Evolutionary conservation across 2,888 invertebrate species (phyloP), one percentile per base, ranked within the genome.

Genomic region (Tortricodes alternella): DNA sequence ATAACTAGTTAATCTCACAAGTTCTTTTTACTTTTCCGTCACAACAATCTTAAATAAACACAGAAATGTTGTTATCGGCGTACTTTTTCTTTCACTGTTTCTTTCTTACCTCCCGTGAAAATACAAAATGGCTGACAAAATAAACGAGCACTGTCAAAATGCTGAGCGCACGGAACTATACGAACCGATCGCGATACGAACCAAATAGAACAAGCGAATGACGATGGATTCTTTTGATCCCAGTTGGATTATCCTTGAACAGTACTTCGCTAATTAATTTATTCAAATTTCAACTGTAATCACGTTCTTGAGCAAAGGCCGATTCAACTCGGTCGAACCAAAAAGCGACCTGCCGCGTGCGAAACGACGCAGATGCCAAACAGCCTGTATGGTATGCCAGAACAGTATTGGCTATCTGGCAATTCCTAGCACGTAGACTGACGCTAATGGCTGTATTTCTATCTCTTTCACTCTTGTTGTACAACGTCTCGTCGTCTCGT

Each of bases 81-180:
- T 74, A 75, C 70, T 76, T 74, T 76, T 75, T 74, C 77, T 58
- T 50, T 55, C 59, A 58, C 49, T 39, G 41, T 53, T 60, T 62
- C 67, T 73, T 65, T 65, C 62, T 59, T 34, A 18, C 43, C 63
- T 63, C 65, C 63, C 67, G 70, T 65, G 70, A 81, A 83, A 81
- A 83, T 80, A 81, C 87, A 89, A 89, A 81, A 89, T 89, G 89
- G 89, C 89, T 81, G 87, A 73, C 73, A 67, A 74, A 79, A 82
- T 68, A 69, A 69, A 65, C 58, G 51, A 57, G 44, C 57, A 49
- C 55, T 59, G 60, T 58, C 60, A 59, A 49, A 57, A 63, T 39
- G 61, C 58, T 55, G 58, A 63, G 60, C 41, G 16, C 35, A 43
- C 24, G 24, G 23, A 32, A 53, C 18, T 24, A 18, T 23, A 41